Evolutionary conservation across 1,140 invertebrate genomes (phyloP), one percentile per base, ranked within the genome.

Genomic region (Paracyclopina nana): DNA sequence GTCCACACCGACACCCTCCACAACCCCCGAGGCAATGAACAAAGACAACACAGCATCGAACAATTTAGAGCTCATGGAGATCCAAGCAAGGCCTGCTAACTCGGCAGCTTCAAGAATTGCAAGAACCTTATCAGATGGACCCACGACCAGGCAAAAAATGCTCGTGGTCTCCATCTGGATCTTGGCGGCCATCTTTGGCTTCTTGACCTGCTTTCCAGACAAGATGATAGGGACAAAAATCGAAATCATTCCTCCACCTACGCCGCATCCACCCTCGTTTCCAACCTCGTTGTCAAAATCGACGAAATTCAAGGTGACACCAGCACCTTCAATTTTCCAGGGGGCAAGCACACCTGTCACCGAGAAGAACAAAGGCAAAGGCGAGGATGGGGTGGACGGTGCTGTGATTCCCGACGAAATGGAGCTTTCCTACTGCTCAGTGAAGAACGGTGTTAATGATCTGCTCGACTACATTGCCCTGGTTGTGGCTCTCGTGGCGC

Each of bases 381-480:
- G 14, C 14, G 40, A 42, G 6, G 40, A 42, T 18, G 40, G 14
- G 14, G 8, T 14, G 14, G 24, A 6, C n/a, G 6, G n/a, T 22
- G 9, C 30, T 31, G 9, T 9, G 9, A n/a, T 31, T n/a, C 43
- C 25, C 43, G 16, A 29, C 16, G 34, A 20, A 2, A 38, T 38
- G 34, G 34, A 38, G 5, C 34, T 38, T 3, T 16, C 34, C 9
- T 38, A 38, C 16, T 48, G 45, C 45, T 16, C 27, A 12, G 27
- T 48, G 9, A 28, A 31, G 14, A 48, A 26, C 30, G 45, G 45
- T 16, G 45, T 48, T 2, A 48, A 48, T 29, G 45, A 48, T 29
- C 25, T 48, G 12, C 8, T 48, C 2, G 45, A 48, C 22, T 48
- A 48, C n/a, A 20, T 48, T 27, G 22, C 45, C 28, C 16, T 48